These are phyloP conservation scores for Ctenodactylus gundi DNA, from an alignment of 2,113 vertebrate genomes.

Conservation along the genomic window DNA sequence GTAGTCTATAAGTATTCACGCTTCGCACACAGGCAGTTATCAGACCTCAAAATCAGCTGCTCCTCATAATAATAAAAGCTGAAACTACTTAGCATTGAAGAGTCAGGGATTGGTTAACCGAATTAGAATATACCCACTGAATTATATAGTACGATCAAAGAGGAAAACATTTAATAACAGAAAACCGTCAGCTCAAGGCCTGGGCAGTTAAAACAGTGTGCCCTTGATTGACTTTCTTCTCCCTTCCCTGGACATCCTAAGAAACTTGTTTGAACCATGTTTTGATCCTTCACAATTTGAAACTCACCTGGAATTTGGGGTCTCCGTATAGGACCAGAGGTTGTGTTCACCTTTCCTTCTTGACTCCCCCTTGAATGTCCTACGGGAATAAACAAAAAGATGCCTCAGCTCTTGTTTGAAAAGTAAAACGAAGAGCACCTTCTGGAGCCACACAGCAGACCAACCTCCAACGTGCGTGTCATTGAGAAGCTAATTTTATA, in stretches of 20 bases:
- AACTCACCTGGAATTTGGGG: conserved; percentile 76
- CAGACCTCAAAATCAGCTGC: neutral
- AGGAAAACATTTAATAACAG: neutral
- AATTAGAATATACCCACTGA: neutral
- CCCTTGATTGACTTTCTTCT: neutral
- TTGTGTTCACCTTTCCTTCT: neutral
- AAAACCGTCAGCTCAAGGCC: neutral
- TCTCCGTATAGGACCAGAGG: conserved; percentile 46
- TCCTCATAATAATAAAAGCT: neutral
- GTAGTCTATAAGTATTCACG: neutral
- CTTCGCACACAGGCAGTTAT: neutral
- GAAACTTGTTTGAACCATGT: neutral
- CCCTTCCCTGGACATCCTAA: neutral
- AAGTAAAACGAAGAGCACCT: neutral
- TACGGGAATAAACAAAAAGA: conserved; percentile 16
- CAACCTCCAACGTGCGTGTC: neutral
- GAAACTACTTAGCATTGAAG: neutral
- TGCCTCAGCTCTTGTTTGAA: neutral
- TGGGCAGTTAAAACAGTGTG: neutral
- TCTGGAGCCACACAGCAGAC: neutral
- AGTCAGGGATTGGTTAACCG: neutral
- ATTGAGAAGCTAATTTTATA: neutral
- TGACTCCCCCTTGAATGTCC: conserved; percentile 49
- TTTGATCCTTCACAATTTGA: neutral
- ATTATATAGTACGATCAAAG: neutral